These are phyloP conservation scores for Tromatobia lineatoria DNA, from an alignment of 2,888 invertebrate genomes.

Conservation along the genomic window DNA sequence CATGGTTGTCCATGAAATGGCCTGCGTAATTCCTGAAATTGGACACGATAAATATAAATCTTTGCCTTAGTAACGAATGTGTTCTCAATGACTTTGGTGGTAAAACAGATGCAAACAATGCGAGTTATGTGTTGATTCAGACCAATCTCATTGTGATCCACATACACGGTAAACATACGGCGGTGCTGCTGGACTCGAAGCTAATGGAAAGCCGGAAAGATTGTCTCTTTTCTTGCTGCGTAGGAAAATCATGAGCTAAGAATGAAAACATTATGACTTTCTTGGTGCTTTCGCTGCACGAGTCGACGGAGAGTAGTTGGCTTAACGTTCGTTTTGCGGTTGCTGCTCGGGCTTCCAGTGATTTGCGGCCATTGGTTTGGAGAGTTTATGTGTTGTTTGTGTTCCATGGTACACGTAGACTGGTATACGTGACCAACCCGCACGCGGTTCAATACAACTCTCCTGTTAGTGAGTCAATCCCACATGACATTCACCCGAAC, in stretches of 20 bases:
- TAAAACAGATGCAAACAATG: too few species aligned
- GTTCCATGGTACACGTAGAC: not conserved
- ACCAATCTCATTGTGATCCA: too few species aligned
- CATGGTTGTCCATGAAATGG: too few species aligned
- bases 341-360: constrained; percentile 10
- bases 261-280: constrained; percentile 32
- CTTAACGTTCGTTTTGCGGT: constrained; percentile 12
- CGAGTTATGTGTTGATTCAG: too few species aligned
- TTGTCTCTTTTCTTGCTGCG: constrained; percentile 23
- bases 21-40: too few species aligned
- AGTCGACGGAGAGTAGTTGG: constrained; percentile 2
- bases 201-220: constrained; percentile 38
- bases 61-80: too few species aligned
- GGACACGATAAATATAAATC: too few species aligned
- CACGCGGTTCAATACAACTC: constrained; percentile 1
- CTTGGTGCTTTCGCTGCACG: not conserved
- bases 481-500: not conserved
- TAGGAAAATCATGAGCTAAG: constrained; percentile 21
- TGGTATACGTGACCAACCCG: not conserved
- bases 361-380: constrained; percentile 31
- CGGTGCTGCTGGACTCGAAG: too few species aligned
- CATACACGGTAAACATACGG: too few species aligned
- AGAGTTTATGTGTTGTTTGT: constrained; percentile 1
- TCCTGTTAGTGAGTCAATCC: constrained; percentile 9
- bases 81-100: too few species aligned